These are phyloP conservation scores for Laticauda laticaudata DNA, from an alignment of 2,113 vertebrate species.

Conservation along the genomic window DNA sequence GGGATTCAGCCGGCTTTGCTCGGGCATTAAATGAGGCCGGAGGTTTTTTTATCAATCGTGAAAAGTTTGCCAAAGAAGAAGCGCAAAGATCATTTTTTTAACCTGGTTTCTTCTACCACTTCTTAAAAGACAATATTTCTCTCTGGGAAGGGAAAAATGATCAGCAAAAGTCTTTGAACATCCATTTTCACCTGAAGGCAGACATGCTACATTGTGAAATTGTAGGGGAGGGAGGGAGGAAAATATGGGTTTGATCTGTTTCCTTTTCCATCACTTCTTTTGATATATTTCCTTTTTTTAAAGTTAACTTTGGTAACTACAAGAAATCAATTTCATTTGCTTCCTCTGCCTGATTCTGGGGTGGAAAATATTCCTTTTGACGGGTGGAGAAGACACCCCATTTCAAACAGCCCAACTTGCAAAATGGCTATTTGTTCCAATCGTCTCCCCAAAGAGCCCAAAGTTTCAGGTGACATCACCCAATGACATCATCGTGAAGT, in stretches of 20 bases:
- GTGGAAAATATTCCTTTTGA: not conserved
- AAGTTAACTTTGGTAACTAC: conserved; percentile 38
- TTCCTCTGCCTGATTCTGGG: too few species aligned
- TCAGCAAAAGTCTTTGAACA: conserved; percentile 60
- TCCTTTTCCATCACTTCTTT: conserved; percentile 37
- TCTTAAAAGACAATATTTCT: conserved; percentile 54
- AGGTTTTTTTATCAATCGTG: not conserved
- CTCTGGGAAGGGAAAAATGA: conserved; percentile 41
- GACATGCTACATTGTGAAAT: conserved; percentile 54
- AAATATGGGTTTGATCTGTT: conserved; percentile 57
- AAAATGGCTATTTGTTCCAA: not conserved
- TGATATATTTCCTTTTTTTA: conserved; percentile 27
- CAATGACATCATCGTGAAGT: not conserved
- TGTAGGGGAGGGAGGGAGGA: not conserved
- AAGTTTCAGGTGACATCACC: not conserved
- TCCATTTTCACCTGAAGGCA: conserved; percentile 58
- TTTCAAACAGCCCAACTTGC: not conserved
- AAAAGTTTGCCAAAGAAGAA: not conserved
- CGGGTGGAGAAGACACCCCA: not conserved
- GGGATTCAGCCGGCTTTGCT: not conserved
- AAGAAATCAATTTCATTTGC: conserved; percentile 22
- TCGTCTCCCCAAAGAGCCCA: too few species aligned
- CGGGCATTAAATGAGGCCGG: not conserved
- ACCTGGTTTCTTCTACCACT: not conserved
- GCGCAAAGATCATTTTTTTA: too few species aligned